Conservation (phyloP, 30 jellyfish, hydroid and myxozoan genomes). For the Aurelia aurita complex sp. Pacific region DNA sequence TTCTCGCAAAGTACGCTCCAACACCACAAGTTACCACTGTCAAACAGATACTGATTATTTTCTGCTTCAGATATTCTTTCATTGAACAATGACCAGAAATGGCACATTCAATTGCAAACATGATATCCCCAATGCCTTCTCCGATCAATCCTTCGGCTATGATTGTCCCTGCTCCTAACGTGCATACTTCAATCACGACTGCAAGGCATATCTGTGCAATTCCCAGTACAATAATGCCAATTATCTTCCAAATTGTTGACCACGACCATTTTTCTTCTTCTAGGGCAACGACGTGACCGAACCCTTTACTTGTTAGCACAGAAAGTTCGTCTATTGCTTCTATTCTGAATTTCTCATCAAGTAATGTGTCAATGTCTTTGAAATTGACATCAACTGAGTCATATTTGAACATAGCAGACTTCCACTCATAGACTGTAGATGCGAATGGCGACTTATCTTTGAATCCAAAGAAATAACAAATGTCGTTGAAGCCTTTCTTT, state of each 20-base stretch:
- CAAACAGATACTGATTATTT: conserved; percentile 21
- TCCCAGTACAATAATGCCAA: conserved; percentile 24
- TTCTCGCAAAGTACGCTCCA: conserved; percentile 42
- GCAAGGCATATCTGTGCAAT: conserved; percentile 34
- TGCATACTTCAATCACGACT: conserved; percentile 20
- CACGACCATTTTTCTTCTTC: conserved; percentile 11
- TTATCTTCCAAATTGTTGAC: background rate
- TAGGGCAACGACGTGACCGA: background rate
- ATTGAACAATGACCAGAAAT: conserved; percentile 33
- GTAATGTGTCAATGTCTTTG: conserved; percentile 6
- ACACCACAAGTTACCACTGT: conserved; percentile 43
- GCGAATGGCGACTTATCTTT: conserved; percentile 9
- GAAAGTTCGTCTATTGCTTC: conserved; percentile 6
- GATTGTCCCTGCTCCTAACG: conserved; percentile 31
- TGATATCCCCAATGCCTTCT: conserved; percentile 46
- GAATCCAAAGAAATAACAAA: conserved; percentile 1
- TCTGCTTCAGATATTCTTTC: conserved; percentile 37
- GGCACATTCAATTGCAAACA: conserved; percentile 42
- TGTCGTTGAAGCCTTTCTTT: background rate
- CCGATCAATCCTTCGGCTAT: conserved; percentile 36
- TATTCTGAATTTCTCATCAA: background rate
- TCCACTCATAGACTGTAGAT: background rate
- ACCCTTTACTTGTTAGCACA: background rate
- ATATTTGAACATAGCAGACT: background rate
- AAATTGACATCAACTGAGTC: conserved; percentile 12